Conservation (phyloP, 1,140 invertebrate genomes). For the Zaprionus camerounensis region DNA sequence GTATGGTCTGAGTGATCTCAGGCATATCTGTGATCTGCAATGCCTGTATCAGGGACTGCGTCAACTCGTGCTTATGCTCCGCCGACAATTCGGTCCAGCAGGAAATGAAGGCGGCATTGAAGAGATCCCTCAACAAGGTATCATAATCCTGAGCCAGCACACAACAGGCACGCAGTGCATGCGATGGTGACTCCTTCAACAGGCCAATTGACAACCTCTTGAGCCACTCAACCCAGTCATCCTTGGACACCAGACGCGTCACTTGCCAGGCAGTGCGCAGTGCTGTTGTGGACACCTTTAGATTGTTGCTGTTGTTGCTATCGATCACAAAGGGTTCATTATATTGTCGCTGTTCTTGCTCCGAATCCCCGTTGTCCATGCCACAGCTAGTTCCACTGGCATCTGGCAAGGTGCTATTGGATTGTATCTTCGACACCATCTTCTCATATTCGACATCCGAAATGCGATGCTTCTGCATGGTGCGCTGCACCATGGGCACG, state of each 20-base stretch:
- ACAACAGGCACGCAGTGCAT: slow-evolving; percentile 95
- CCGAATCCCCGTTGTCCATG: slow-evolving; percentile 87
- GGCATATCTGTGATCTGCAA: slow-evolving; percentile 96
- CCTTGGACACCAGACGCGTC: slow-evolving; percentile 95
- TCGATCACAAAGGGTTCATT: slow-evolving; percentile 85
- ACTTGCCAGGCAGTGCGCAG: slow-evolving; percentile 96
- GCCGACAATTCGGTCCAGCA: slow-evolving; percentile 98
- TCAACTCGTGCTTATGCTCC: slow-evolving; percentile 93
- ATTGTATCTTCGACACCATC: slow-evolving; percentile 89
- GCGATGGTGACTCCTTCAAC: slow-evolving; percentile 97
- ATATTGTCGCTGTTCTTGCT: slow-evolving; percentile 86
- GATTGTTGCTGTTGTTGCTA: slow-evolving; percentile 87
- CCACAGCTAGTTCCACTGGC: slow-evolving; percentile 61
- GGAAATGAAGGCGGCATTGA: slow-evolving; percentile 99
- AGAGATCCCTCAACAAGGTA: slow-evolving; percentile 96
- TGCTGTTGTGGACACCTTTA: slow-evolving; percentile 93
- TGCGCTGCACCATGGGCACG: slow-evolving; percentile 94
- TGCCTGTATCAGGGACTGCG: slow-evolving; percentile 94
- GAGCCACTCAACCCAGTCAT: slow-evolving; percentile 99
- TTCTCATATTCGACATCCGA: slow-evolving; percentile 92
- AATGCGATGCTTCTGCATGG: slow-evolving; percentile 93
- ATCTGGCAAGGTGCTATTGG: slow-evolving; percentile 87
- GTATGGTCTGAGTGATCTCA: slow-evolving; percentile 98
- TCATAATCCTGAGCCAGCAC: slow-evolving; percentile 97
- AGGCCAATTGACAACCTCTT: slow-evolving; percentile 95